Evolutionary conservation across 2,113 vertebrate species (phyloP).

Genomic region (Nycticryphes semicollaris): DNA sequence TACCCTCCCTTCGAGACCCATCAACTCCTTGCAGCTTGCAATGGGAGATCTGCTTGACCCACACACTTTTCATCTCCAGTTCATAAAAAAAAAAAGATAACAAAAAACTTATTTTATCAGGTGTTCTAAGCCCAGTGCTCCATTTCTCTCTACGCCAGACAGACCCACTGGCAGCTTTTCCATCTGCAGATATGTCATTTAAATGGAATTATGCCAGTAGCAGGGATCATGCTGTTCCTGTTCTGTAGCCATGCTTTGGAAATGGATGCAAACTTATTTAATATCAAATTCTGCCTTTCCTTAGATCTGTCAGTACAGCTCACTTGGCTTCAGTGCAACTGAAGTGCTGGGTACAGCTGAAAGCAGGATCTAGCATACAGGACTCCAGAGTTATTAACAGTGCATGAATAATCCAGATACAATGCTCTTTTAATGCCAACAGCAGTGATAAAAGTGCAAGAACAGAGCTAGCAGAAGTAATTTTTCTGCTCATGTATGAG

Average conservation of each 20-base stretch:
- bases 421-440: slow-evolving; percentile 2
- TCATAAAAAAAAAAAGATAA: background rate
- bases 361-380: background rate
- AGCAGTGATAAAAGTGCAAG: background rate
- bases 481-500: background rate
- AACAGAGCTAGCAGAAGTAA: background rate
- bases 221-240: slow-evolving; percentile 18
- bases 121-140: background rate
- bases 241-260: slow-evolving; percentile 13
- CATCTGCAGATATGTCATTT: slow-evolving; percentile 18
- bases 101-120: background rate
- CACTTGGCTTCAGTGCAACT: background rate
- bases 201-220: slow-evolving; percentile 42
- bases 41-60: background rate
- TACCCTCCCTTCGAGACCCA: background rate
- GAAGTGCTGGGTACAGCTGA: background rate
- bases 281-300: slow-evolving; percentile 32
- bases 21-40: background rate
- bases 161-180: background rate
- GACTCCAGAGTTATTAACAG: background rate
- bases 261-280: slow-evolving; percentile 18
- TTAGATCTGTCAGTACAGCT: slow-evolving; percentile 40
- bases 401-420: slow-evolving; percentile 33
- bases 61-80: background rate
- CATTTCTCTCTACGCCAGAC: background rate